Conservation (phyloP, 2,888 invertebrate species). For the Branchellion lobata region DNA sequence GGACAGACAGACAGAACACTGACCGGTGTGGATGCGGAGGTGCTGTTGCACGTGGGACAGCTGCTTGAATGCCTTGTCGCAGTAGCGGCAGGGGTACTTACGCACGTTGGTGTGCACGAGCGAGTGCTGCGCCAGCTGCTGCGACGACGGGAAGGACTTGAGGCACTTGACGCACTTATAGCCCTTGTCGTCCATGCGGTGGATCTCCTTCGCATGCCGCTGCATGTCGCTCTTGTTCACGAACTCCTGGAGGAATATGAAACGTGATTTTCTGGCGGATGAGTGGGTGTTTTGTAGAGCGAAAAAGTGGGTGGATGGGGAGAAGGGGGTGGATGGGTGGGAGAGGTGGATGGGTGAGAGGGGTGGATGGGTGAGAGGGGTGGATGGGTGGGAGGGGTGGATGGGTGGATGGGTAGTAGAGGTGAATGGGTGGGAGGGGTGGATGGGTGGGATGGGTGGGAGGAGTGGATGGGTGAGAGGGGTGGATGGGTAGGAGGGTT, state of each 20-base stretch:
- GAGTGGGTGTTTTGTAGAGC: too few relatives aligned
- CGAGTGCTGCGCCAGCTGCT: constrained; percentile 93
- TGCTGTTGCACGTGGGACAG: constrained; percentile 95
- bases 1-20: too few relatives aligned
- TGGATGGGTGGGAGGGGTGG: not conserved
- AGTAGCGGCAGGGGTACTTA: constrained; percentile 95
- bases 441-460: not conserved
- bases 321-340: not conserved
- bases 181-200: constrained; percentile 72
- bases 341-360: not conserved
- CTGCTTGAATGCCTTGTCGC: constrained; percentile 93
- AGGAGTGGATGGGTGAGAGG: too few relatives aligned
- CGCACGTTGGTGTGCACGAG: constrained; percentile 94
- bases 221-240: constrained; percentile 52
- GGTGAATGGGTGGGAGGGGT: not conserved
- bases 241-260: constrained; percentile 50
- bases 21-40: constrained; percentile 91
- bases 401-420: not conserved
- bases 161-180: constrained; percentile 97
- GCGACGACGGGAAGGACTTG: constrained; percentile 93
- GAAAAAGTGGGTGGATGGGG: not conserved
- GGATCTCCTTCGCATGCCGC: constrained; percentile 52
- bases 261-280: not conserved
- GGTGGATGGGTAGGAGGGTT: not conserved
- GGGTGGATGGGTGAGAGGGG: not conserved